These are phyloP conservation scores for Cyprinodon tularosa DNA, from an alignment of 2,113 vertebrate genomes.

Conservation along the genomic window DNA sequence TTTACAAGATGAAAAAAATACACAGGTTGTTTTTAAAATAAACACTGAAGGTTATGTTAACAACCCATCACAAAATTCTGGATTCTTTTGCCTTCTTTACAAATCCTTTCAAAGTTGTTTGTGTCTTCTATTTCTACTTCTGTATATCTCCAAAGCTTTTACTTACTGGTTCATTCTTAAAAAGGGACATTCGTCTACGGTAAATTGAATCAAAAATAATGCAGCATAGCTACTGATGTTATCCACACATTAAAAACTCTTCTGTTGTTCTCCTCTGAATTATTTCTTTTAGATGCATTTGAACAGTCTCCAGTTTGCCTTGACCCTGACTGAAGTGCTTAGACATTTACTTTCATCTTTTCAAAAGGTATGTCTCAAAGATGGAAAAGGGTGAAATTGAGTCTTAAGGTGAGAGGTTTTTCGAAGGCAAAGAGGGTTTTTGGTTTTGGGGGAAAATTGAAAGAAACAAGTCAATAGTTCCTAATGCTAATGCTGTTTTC, in stretches of 20 bases:
- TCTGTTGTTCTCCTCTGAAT: conserved; percentile 43
- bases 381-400: conserved; percentile 54
- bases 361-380: conserved; percentile 49
- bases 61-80: not conserved
- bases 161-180: not conserved
- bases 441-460: conserved; percentile 40
- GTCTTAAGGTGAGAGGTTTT: conserved; percentile 21
- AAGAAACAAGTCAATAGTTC: conserved; percentile 49
- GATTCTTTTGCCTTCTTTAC: not conserved
- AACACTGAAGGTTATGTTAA: not conserved
- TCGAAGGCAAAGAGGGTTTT: conserved; percentile 57
- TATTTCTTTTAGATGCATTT: conserved; percentile 53
- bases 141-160: not conserved
- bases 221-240: conserved; percentile 1
- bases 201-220: conserved; percentile 2
- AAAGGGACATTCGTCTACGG: not conserved
- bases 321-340: conserved; percentile 45
- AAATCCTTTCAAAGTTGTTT: not conserved
- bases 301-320: conserved; percentile 35
- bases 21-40: too few relatives aligned
- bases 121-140: not conserved
- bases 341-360: conserved; percentile 66
- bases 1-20: too few relatives aligned
- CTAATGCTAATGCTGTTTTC: conserved; percentile 37
- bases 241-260: conserved; percentile 29